These are phyloP conservation scores for Drosophila picticornis DNA, from an alignment of 2,888 invertebrate genomes.

Conservation along the genomic window DNA sequence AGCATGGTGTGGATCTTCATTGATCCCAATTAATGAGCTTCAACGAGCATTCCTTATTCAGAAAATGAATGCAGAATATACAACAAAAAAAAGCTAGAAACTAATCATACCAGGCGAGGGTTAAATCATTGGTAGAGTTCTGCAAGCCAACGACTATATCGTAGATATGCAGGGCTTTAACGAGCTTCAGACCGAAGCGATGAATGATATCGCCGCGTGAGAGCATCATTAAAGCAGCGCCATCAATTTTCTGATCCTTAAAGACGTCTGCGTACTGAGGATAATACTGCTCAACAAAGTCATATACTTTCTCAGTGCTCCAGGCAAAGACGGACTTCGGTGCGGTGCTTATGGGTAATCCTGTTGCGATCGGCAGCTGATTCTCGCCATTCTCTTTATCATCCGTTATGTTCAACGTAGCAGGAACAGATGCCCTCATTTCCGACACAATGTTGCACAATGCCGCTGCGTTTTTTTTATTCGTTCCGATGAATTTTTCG, in stretches of 20 bases:
- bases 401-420: not conserved
- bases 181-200: constrained; percentile 92
- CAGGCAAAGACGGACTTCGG: constrained; percentile 86
- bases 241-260: constrained; percentile 96
- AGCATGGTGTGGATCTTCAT: too few species aligned
- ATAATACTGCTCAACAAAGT: constrained; percentile 92
- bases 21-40: not conserved
- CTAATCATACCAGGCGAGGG: constrained; percentile 51
- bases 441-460: not conserved
- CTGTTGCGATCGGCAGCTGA: not conserved
- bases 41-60: not conserved
- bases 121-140: constrained; percentile 25
- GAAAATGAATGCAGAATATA: too few species aligned
- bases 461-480: not conserved
- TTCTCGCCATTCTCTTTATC: not conserved
- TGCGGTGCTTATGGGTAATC: not conserved
- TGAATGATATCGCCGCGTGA: constrained; percentile 93
- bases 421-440: not conserved
- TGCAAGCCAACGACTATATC: constrained; percentile 87
- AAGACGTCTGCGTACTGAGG: constrained; percentile 93
- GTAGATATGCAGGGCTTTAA: constrained; percentile 94
- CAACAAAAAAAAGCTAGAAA: not conserved
- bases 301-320: constrained; percentile 93
- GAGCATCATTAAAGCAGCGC: constrained; percentile 93
- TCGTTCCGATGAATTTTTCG: not conserved